Evolutionary conservation across 2,797 vertebrate genomes (phyloP), one percentile per base, ranked within the genome.

Genomic region (Erithacus rubecula): DNA sequence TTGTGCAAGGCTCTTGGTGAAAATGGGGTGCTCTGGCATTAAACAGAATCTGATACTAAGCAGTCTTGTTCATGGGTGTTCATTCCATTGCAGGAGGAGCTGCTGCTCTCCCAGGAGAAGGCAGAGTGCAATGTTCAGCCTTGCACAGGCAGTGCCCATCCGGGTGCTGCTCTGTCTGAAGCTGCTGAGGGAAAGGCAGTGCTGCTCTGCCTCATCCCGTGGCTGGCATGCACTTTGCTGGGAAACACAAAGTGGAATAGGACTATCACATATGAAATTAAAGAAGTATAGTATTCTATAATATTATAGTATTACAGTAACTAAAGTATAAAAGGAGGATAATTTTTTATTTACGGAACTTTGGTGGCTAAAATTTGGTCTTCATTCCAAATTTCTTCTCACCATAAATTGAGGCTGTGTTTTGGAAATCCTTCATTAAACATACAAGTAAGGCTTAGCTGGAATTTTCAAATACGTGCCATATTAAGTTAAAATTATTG

Each of bases 61-160:
- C 26, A n/a, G 29, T 10, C 10, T 56, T 9, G 1, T 21, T 81
- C 6, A 1, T 39, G 39, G 36, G 15, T 0, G 0, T 43, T 64
- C 2, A 0, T 58, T 23, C 32, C 18, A 2, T 36, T 7, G 1
- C 4, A 2, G 20, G 15, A 64, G 41, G 21, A 85, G n/a, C 47
- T 65, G 26, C 37, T 2, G 8, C 44, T 51, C 32, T 46, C 26
- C 39, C 4, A 5, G 34, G 32, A 55, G 4, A 18, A 34, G 12
- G 4, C 2, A 2, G 32, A 59, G n/a, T 34, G 9, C 49, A 30
- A 6, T 1, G 8, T 36, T 52, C 12, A 53, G 37, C 55, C 21
- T 69, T 20, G 20, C 22, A 24, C 21, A 20, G 30, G 11, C 49
- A 46, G 15, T 64, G 39, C 15, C 15, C 5, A 2, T 74, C 41